These are phyloP conservation scores for Cyclura pinguis DNA, from an alignment of 2,797 vertebrate genomes.

Conservation along the genomic window DNA sequence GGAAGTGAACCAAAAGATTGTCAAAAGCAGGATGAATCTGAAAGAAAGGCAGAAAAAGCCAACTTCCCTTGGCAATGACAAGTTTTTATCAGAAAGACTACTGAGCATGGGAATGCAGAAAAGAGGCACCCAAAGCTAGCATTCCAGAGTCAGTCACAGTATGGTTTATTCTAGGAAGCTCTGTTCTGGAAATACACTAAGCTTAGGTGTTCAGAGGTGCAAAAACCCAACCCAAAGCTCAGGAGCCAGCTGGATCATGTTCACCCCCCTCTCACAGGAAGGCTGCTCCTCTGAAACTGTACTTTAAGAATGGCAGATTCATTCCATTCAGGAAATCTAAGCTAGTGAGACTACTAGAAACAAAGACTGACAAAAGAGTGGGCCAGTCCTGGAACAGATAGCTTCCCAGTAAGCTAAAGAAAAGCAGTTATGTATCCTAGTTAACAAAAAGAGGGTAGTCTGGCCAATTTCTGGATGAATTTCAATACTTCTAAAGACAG, in stretches of 20 bases:
- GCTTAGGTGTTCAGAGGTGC: too few relatives aligned
- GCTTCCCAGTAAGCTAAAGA: not conserved
- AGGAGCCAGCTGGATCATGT: too few relatives aligned
- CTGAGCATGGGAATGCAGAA: not conserved
- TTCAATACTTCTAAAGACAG: not conserved
- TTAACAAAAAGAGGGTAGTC: not conserved
- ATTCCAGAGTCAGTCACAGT: not conserved
- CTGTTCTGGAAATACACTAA: not conserved
- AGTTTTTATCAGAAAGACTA: not conserved
- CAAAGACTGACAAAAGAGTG: not conserved
- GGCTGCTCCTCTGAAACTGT: too few relatives aligned
- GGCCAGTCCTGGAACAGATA: not conserved
- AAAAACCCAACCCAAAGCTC: too few relatives aligned
- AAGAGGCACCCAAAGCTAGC: not conserved
- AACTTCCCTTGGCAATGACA: not conserved
- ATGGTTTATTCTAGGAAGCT: not conserved
- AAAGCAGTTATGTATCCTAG: not conserved
- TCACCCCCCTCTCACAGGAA: too few relatives aligned
- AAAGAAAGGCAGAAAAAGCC: not conserved
- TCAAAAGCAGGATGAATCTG: too few relatives aligned
- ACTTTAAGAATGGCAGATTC: not conserved
- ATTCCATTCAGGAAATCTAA: not conserved
- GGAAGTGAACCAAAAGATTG: too few relatives aligned
- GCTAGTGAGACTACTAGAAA: not conserved
- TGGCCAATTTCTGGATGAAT: not conserved